These are phyloP conservation scores for Falco berigora DNA, from an alignment of 2,797 vertebrate genomes.

Conservation along the genomic window DNA sequence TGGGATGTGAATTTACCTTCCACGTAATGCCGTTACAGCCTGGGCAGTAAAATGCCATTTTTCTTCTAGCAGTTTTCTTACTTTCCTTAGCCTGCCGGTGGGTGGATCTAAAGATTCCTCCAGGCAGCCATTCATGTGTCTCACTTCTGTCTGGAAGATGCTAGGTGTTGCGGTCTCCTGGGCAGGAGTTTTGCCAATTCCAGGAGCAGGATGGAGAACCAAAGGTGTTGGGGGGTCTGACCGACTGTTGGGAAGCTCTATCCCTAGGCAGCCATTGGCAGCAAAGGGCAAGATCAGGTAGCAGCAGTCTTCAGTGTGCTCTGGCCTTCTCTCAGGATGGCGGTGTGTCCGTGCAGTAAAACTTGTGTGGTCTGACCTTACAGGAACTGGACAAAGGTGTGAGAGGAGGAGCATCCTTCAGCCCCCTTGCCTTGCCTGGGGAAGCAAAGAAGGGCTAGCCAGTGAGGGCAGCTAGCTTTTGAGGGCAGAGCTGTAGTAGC, in stretches of 20 bases:
- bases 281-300: not conserved
- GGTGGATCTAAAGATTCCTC: not conserved
- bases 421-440: not conserved
- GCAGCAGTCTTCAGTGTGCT: not conserved
- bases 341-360: not conserved
- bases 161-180: not conserved
- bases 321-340: not conserved
- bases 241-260: not conserved
- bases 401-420: not conserved
- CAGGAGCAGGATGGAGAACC: not conserved
- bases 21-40: not conserved
- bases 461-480: not conserved
- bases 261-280: not conserved
- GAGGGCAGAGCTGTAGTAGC: not conserved
- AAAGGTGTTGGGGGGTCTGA: not conserved
- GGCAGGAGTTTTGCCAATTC: not conserved
- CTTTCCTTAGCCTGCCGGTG: not conserved
- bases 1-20: not conserved
- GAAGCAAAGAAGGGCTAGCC: not conserved
- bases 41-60: not conserved
- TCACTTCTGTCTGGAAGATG: not conserved
- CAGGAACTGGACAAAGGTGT: not conserved
- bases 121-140: accelerated
- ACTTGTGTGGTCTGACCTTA: not conserved
- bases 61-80: not conserved